A percentile compares a stretch with the other conserved stretches of the same genome.
Evolutionary conservation across 2,797 vertebrate genomes (phyloP).

Genomic region (Phoxinus dragarum): DNA sequence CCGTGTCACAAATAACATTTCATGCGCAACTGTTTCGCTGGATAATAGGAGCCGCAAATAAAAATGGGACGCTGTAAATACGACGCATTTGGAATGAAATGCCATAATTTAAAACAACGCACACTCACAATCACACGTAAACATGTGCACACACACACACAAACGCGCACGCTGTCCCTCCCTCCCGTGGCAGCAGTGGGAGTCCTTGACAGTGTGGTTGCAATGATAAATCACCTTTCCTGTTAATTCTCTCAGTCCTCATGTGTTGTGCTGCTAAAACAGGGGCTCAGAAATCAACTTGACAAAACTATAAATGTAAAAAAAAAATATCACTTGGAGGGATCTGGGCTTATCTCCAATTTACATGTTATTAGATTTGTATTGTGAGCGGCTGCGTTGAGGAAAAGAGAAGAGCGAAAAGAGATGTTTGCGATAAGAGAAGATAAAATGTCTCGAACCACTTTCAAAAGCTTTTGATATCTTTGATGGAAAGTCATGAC

Average conservation of each 20-base stretch:
- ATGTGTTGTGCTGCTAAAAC: slow-evolving; percentile 99
- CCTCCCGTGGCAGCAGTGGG: slow-evolving; percentile 92
- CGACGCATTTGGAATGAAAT: slow-evolving; percentile 99
- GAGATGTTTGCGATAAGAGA: slow-evolving; percentile 74
- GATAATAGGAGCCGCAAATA: slow-evolving; percentile 99
- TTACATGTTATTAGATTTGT: slow-evolving; percentile 86
- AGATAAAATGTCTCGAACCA: slow-evolving; percentile 79
- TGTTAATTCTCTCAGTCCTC: slow-evolving; percentile 99
- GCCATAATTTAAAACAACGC: slow-evolving; percentile 97
- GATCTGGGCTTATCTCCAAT: slow-evolving; percentile 96
- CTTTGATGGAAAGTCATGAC: slow-evolving; percentile 75
- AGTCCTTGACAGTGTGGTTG: slow-evolving; percentile 99
- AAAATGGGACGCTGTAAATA: slow-evolving; percentile 99
- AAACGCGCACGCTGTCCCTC: slow-evolving; percentile 72
- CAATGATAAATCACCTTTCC: slow-evolving; percentile 99
- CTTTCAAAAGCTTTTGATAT: slow-evolving; percentile 79
- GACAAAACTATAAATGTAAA: slow-evolving; percentile 90
- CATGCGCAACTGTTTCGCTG: slow-evolving; percentile 98
- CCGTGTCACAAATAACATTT: slow-evolving; percentile 99
- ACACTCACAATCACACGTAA: slow-evolving; percentile 35
- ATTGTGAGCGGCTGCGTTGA: slow-evolving; percentile 68
- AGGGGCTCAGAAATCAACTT: slow-evolving; percentile 98
- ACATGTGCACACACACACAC: slow-evolving; percentile 29
- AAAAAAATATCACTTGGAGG: slow-evolving; percentile 78
- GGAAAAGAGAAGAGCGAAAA: slow-evolving; percentile 25